A percentile compares a stretch with the other conserved stretches of the same genome.
Conservation (phyloP, 2,113 vertebrate genomes). For the Phasianus colchicus region DNA sequence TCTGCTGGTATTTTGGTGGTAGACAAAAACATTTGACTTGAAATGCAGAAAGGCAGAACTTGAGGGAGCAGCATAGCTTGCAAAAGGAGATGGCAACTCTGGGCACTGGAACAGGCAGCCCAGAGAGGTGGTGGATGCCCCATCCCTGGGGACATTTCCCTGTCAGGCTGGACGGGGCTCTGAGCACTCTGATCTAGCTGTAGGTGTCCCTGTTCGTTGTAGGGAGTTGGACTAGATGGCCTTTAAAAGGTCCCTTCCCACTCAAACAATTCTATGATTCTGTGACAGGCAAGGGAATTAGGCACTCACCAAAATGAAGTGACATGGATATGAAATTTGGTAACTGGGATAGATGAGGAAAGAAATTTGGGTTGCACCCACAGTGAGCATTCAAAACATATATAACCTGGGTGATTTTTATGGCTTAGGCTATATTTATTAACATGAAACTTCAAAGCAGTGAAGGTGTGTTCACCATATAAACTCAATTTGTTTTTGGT, state of each 20-base stretch:
- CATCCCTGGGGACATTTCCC: no score
- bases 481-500: background rate
- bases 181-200: no score
- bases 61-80: background rate
- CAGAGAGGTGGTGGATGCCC: no score
- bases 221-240: no score
- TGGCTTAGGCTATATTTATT: rapidly evolving
- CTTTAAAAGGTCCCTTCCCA: no score
- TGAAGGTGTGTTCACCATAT: background rate
- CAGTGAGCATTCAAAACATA: background rate
- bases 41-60: background rate
- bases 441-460: background rate
- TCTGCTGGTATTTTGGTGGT: background rate
- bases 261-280: no score
- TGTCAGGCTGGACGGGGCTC: no score
- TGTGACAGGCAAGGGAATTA: background rate
- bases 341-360: background rate
- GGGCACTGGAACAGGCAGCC: background rate
- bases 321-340: background rate
- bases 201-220: no score
- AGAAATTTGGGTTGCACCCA: rapidly evolving
- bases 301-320: background rate
- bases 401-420: background rate
- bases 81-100: background rate
- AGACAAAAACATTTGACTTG: background rate